Percentiles rank a stretch among this genome's conserved stretches.
phyloP scores from a whole-genome alignment of 2,113 vertebrate species.

The Chaetodon trifascialis region DNA sequence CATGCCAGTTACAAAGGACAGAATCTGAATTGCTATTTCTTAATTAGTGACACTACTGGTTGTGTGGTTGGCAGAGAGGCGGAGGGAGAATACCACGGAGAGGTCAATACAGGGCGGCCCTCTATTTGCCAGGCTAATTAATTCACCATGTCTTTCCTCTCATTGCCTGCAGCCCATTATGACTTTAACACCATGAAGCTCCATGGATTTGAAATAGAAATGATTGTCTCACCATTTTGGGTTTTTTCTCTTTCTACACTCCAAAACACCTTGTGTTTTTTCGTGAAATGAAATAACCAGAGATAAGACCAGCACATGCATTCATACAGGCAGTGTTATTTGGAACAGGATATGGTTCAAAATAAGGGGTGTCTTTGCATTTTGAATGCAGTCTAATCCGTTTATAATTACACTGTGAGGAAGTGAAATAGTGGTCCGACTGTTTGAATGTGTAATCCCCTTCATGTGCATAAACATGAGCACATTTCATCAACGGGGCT shows the following conservation, averaged over 20 bases:
- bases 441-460: constrained; percentile 85
- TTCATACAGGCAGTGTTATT: constrained; percentile 73
- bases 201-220: constrained; percentile 70
- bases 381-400: constrained; percentile 80
- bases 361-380: constrained; percentile 75
- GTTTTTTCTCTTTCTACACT: constrained; percentile 33
- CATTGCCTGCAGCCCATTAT: constrained; percentile 89
- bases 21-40: constrained; percentile 86
- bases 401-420: constrained; percentile 81
- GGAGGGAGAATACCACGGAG: constrained; percentile 92
- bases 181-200: constrained; percentile 83
- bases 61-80: constrained; percentile 91
- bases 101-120: constrained; percentile 90
- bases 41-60: constrained; percentile 94
- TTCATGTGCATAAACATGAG: constrained; percentile 97
- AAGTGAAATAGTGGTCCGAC: constrained; percentile 75
- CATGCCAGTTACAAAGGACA: constrained; percentile 88
- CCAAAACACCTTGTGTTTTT: constrained; percentile 45
- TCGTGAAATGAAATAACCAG: constrained; percentile 56
- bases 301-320: constrained; percentile 62
- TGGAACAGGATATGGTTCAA: constrained; percentile 67
- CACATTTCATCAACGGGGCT: constrained; percentile 82
- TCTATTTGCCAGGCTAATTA: constrained; percentile 95
- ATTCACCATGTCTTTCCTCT: constrained; percentile 91
- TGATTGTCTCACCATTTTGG: constrained; percentile 44